Conservation (phyloP, 2,888 invertebrate species). For the Acanthococcus lagerstroemiae region DNA sequence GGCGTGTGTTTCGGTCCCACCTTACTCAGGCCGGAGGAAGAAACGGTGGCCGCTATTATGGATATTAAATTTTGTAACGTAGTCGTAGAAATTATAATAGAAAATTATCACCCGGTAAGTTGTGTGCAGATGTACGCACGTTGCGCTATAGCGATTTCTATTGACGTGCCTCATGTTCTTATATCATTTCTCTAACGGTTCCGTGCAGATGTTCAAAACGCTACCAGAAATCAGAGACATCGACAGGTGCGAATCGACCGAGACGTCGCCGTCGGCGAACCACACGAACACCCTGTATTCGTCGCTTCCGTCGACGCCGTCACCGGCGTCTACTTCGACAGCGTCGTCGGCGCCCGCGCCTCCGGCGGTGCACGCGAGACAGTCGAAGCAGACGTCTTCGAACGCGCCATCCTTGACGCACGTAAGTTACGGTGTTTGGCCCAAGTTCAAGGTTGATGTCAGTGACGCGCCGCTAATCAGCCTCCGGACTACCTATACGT, state of each 20-base stretch:
- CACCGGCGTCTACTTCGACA: constrained; percentile 37
- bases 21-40: constrained; percentile 84
- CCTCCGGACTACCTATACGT: neutral
- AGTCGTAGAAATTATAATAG: constrained; percentile 91
- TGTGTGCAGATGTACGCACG: constrained; percentile 45
- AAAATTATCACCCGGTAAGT: constrained; percentile 64
- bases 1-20: constrained; percentile 98
- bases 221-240: constrained; percentile 42
- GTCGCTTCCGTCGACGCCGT: constrained; percentile 16
- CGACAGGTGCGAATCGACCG: constrained; percentile 32
- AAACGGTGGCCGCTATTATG: constrained; percentile 95
- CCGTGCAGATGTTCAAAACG: constrained; percentile 46
- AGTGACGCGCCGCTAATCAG: neutral
- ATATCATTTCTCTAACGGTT: too few relatives aligned
- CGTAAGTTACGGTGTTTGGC: constrained; percentile 36
- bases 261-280: constrained; percentile 40
- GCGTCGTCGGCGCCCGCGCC: constrained; percentile 37
- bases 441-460: neutral
- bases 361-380: constrained; percentile 32
- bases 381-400: constrained; percentile 34
- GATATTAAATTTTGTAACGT: constrained; percentile 99
- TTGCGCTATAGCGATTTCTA: too few relatives aligned
- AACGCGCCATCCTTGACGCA: constrained; percentile 40
- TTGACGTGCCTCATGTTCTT: too few relatives aligned
- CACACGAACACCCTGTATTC: constrained; percentile 10